phyloP scores from a whole-genome alignment of 2,113 vertebrate genomes.

The Kobus ellipsiprymnus region DNA sequence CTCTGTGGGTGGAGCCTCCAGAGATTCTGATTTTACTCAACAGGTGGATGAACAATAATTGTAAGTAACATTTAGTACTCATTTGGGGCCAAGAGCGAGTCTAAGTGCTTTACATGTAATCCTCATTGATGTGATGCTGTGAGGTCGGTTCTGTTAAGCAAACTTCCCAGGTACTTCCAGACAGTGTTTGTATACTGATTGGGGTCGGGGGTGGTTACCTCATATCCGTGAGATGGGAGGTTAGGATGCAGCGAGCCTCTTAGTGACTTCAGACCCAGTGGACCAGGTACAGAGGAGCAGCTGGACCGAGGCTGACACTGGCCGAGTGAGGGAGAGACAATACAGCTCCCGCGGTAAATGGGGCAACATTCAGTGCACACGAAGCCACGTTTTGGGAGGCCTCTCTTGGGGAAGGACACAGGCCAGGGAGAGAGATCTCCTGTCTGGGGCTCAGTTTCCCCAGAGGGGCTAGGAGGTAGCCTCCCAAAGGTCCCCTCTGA shows the following conservation, averaged over 20 bases:
- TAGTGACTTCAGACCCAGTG: neutral
- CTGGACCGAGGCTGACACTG: rapidly evolving
- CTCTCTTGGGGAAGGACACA: neutral
- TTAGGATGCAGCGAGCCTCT: neutral
- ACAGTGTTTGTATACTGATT: neutral
- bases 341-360: neutral
- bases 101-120: neutral
- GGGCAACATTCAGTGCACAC: neutral
- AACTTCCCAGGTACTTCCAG: neutral
- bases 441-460: neutral
- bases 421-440: neutral
- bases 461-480: neutral
- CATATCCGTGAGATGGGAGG: neutral
- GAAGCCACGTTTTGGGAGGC: neutral
- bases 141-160: neutral
- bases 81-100: neutral
- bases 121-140: neutral
- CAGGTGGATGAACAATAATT: neutral
- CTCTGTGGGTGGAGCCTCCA: neutral
- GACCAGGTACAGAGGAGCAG: rapidly evolving
- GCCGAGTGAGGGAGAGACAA: rapidly evolving
- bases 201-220: neutral
- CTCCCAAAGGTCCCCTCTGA: neutral
- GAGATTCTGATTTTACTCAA: neutral
- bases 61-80: neutral